phyloP scores from a whole-genome alignment of 2,888 invertebrate genomes.

The Clistopyga incitator region DNA sequence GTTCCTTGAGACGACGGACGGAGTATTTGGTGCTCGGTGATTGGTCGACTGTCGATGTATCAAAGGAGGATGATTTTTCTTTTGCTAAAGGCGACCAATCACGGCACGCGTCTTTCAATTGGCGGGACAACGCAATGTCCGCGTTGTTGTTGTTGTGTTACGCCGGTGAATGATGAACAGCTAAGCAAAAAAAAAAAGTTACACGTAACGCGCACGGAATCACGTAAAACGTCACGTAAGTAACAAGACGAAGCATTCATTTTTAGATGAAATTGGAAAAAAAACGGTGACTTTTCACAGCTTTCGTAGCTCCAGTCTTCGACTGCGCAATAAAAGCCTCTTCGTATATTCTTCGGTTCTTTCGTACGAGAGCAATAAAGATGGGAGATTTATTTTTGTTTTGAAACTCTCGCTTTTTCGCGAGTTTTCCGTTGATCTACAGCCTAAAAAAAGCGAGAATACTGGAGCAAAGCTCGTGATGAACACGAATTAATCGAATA shows the following conservation, averaged over 20 bases:
- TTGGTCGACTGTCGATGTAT: background rate
- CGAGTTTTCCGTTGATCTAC: background rate
- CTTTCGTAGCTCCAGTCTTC: background rate
- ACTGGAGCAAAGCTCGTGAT: background rate
- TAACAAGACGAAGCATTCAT: background rate
- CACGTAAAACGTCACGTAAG: background rate
- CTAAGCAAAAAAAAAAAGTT: background rate
- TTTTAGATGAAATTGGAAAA: background rate
- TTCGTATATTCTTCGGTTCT: background rate
- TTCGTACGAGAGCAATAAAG: background rate
- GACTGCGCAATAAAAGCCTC: background rate
- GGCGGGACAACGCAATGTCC: slow-evolving; percentile 42
- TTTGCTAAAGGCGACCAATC: slow-evolving; percentile 1
- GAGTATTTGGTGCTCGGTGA: background rate
- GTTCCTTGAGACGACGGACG: background rate
- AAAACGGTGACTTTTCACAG: background rate
- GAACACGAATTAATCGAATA: background rate
- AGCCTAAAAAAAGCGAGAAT: background rate
- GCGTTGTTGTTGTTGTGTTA: background rate
- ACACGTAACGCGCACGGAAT: background rate
- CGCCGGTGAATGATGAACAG: background rate
- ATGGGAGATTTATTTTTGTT: background rate
- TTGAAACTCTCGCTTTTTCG: background rate
- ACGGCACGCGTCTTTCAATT: slow-evolving; percentile 33
- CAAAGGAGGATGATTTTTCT: slow-evolving; percentile 1